Evolutionary conservation across 2,888 invertebrate species (phyloP), one percentile per base, ranked within the genome.

Genomic region (Dolichomitus sp.): DNA sequence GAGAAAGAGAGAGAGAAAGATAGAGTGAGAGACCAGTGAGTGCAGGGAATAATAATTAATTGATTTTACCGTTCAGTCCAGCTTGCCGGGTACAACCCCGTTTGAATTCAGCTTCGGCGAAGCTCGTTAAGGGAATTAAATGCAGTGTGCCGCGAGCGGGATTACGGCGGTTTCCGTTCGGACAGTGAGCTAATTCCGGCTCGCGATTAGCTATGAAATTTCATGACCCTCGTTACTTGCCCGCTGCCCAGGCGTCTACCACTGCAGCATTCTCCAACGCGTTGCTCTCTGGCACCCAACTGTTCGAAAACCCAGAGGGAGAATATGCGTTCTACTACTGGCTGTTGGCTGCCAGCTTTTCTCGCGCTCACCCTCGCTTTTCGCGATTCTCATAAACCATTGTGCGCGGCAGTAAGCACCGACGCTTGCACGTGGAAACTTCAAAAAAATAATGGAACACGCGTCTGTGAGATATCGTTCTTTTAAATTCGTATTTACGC

Each of bases 71-170:
- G 84, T 88, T 88, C 86, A 86, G 81, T 74, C 83, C 80, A 84
- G 86, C 81, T 80, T 85, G 52, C 37, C 57, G 63, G 65, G 65
- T 40, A 42, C 73, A 70, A 70, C 40, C 69, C 78, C 52, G 79
- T 70, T 70, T 86, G 79, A 84, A 87, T 84, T 80, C 81, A 54
- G 80, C 75, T 83, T 80, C 83, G 84, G 84, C 81, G 85, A 84
- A 86, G 84, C 80, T 86, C 88, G 88, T 91, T 90, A 87, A 86
- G 87, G 86, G 86, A 88, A 90, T 90, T 89, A 89, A 90, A 89
- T 85, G 88, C 86, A 81, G 81, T 81, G 80, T 75, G 75, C 80
- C 84, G 78, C 83, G 80, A 84, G 88, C 86, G 87, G 85, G 87
- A 90, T 89, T 90, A 88, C 85, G 84, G 84, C 79, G 82, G 75